Evolutionary conservation across 2,888 invertebrate genomes (phyloP), one percentile per base, ranked within the genome.

Genomic region (Leucoptera coffeella): DNA sequence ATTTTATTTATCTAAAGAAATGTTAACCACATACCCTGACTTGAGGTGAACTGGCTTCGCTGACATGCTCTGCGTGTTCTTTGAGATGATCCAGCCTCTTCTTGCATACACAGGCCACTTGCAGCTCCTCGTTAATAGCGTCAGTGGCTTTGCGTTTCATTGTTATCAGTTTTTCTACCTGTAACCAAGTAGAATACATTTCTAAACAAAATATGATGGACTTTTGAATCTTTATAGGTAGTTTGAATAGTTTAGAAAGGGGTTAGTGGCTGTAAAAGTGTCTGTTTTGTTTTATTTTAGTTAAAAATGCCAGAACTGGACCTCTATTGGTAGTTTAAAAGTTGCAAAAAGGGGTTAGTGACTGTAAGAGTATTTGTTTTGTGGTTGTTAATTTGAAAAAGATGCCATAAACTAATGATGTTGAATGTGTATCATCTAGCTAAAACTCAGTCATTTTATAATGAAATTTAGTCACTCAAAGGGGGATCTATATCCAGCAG

Each of bases 91-190:
- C 93, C 24, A 97, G 65, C 26, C 97, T 79, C 37, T 90, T 77
- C 59, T 95, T 95, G 50, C 95, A 93, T 1, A 90, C 86, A 47
- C 83, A 80, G 0, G 93, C 92, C 1, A 92, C 89, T 36, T 90
- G 87, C 11, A 92, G 50, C 50, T 99, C 96, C 43, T 95, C 95
- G 1, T 80, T 80, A 30, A 95, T 87, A 23, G 91, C 89, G 56
- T 96, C 96, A 15, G 90, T 90, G 4, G 95, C 92, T 62, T 96
- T 96, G 28, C 94, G 77, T 49, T 96, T 96, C 41, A 96, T 73
- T 9, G 90, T 82, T 40, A 85, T 87, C 17, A 96, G 67, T 43
- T 87, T 87, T 30, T 94, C 94, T 2, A 89, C 79, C 74, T 73
- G 32, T 10, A 11, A n/a, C n/a, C n/a, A 4, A 14, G 14, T 7